Evolutionary conservation across 2,113 vertebrate genomes (phyloP), one percentile per base, ranked within the genome.

Genomic region (Phyllopteryx taeniolatus): DNA sequence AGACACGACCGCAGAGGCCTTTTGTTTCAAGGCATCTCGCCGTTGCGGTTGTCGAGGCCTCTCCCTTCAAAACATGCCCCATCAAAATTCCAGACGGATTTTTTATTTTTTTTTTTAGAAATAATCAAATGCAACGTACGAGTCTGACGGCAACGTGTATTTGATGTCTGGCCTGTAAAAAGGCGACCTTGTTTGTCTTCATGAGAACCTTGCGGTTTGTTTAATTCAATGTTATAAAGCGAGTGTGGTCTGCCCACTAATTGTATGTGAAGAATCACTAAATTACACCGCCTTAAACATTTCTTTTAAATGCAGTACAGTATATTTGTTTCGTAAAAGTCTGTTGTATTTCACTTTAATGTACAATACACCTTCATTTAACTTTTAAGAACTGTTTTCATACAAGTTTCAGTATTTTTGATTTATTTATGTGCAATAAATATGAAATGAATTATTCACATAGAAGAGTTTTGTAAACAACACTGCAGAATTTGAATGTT

Each of bases 51-150:
- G 87, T 60, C 61, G 67, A 78, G 87, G 87, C 83, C 83, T 68
- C 85, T 85, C 87, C 86, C 87, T 90, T 89, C 89, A 91, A 91
- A 91, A 93, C 90, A 90, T 84, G 83, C 74, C 62, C 80, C 88
- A 90, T 89, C 89, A 87, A 88, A 90, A 90, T 90, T 87, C 90
- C 91, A 93, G 87, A 91, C 91, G 89, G 89, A 86, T 27, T 27
- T 57, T 56, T 20, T 54, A 87, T 57, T n/a, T 54, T 88, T 87
- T 88, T 87, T 88, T 54, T 53, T 54, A 79, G 83, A 87, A 82
- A 85, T 84, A 91, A 90, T 91, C 83, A 92, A 89, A 81, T 85
- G 87, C 87, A 86, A 90, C 89, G 89, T 76, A 88, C 81, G 75
- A 87, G 79, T 84, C 78, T 74, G 61, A 86, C 80, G 81, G 82